These are phyloP conservation scores for Drosophila pseudoananassae DNA, from an alignment of 1,140 invertebrate species.

Conservation along the genomic window DNA sequence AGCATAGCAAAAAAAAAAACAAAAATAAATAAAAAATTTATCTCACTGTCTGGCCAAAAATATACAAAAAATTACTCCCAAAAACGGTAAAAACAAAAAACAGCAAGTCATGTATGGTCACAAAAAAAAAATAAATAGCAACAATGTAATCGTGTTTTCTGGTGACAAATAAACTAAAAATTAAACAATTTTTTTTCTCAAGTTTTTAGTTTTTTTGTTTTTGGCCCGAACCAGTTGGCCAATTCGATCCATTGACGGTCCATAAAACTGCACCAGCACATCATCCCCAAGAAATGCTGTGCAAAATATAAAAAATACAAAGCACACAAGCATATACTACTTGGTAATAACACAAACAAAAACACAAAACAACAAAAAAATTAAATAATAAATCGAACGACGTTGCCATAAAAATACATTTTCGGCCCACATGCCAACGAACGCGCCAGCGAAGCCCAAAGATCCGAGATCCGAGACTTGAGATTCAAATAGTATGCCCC, in stretches of 20 bases:
- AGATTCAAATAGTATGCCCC: constrained; percentile 62
- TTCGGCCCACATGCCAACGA: constrained; percentile 70
- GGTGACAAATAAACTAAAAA: constrained; percentile 54
- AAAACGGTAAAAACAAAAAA: constrained; percentile 67
- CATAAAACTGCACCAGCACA: constrained; percentile 22
- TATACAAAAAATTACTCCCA: constrained; percentile 46
- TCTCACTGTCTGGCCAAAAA: constrained; percentile 38
- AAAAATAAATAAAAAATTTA: constrained; percentile 25
- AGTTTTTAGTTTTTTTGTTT: constrained; percentile 17
- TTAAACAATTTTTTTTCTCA: constrained; percentile 29
- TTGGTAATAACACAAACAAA: constrained; percentile 17
- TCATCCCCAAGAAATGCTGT: constrained; percentile 42
- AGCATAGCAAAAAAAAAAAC: constrained; percentile 26
- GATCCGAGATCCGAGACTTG: constrained; percentile 62
- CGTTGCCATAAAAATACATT: constrained; percentile 80
- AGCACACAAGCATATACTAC: background rate
- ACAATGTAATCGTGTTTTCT: constrained; percentile 28
- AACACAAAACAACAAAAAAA: constrained; percentile 11
- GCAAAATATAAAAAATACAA: constrained; percentile 12
- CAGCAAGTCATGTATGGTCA: constrained; percentile 57
- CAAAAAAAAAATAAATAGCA: constrained; percentile 17
- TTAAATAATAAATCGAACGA: constrained; percentile 59
- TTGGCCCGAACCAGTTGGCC: constrained; percentile 32
- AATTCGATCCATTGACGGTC: constrained; percentile 27
- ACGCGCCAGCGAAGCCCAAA: constrained; percentile 52